Base-by-base conservation (phyloP, 2,888 invertebrate genomes). In the Watsonalla binaria region DNA sequence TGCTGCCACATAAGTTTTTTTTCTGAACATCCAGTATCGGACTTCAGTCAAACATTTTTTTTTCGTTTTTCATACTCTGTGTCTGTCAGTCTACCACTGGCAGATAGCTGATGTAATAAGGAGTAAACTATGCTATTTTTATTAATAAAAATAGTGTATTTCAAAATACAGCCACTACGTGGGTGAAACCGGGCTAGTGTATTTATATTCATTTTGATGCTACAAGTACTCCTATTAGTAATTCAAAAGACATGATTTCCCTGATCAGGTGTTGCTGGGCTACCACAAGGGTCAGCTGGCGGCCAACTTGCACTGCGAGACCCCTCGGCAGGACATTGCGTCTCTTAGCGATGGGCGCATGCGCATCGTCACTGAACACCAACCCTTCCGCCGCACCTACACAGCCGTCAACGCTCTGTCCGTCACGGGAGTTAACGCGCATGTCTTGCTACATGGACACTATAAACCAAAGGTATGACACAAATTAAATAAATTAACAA, bases 241-340 rank as follows among this genome's bases (percentile, higher is more conserved):
- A 24, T 24, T 24, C 24, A 24, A 24, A 24, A 1, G 24, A 24
- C 24, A 24, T 24, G 24, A 8, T 2, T 48, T 47, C 13, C 9
- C 39, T 54, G 52, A 65, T 92, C 24, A 82, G 82, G 69, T 81
- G 0, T 56, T 80, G 9, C 84, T 95, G 47, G 92, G 94, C 0
- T 94, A 95, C 86, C 93, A 94, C 72, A 86, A 87, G 39, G 93
- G 93, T 0, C 64, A 84, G 6, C 90, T 96, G 53, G 95, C 96
- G 0, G 93, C 93, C 0, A 96, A 95, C 76, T 84, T 96, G 34
- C 93, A 96, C 75, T 95, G 86, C 72, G 84, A 90, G 0, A 81
- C 73, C 2, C 93, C 95, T 0, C 82, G 91, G 5, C 76, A 79
- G 46, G 90, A 88, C 35, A 70, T 92, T 0, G 78, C 80, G 35